A percentile compares a stretch with the other conserved stretches of the same genome.
These are phyloP conservation scores for Hoplostethus atlanticus DNA, from an alignment of 2,797 vertebrate genomes.

Conservation along the genomic window DNA sequence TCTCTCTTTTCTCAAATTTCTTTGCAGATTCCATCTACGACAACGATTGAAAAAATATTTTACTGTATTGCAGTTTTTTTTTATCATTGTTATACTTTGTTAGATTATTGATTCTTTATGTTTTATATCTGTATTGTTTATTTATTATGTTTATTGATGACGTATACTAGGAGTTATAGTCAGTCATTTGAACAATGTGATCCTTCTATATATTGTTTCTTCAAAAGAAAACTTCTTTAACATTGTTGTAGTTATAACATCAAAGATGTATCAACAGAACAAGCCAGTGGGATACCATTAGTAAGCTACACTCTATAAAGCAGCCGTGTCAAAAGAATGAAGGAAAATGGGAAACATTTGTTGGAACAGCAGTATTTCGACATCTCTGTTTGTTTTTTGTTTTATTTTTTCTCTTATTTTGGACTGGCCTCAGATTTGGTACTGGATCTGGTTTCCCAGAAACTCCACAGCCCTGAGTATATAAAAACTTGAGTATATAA, in stretches of 20 bases:
- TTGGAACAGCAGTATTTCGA: conserved; percentile 62
- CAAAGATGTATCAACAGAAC: not conserved
- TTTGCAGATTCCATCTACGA: conserved; percentile 93
- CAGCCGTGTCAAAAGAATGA: too few relatives aligned
- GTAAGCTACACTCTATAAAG: too few relatives aligned
- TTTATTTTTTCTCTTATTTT: conserved; percentile 1
- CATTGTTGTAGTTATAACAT: not conserved
- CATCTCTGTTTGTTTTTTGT: conserved; percentile 12
- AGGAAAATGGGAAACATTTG: conserved; percentile 16
- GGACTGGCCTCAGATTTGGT: too few relatives aligned
- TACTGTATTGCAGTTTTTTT: not conserved
- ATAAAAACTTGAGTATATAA: too few relatives aligned
- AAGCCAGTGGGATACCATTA: too few relatives aligned
- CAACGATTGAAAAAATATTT: conserved; percentile 83
- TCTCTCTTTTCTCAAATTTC: conserved; percentile 14
- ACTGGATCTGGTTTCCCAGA: too few relatives aligned
- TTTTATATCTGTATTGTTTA: conserved; percentile 54
- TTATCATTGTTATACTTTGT: not conserved
- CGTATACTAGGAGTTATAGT: conserved; percentile 15
- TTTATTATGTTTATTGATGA: conserved; percentile 63
- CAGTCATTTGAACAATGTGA: conserved; percentile 34
- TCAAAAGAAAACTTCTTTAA: conserved; percentile 1
- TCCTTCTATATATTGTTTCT: conserved; percentile 2
- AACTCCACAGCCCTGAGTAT: too few relatives aligned
- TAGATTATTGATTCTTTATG: not conserved